Percentiles rank a stretch among this genome's conserved stretches.
These are phyloP conservation scores for Argopecten irradians DNA, from an alignment of 1,140 invertebrate genomes.

Conservation along the genomic window DNA sequence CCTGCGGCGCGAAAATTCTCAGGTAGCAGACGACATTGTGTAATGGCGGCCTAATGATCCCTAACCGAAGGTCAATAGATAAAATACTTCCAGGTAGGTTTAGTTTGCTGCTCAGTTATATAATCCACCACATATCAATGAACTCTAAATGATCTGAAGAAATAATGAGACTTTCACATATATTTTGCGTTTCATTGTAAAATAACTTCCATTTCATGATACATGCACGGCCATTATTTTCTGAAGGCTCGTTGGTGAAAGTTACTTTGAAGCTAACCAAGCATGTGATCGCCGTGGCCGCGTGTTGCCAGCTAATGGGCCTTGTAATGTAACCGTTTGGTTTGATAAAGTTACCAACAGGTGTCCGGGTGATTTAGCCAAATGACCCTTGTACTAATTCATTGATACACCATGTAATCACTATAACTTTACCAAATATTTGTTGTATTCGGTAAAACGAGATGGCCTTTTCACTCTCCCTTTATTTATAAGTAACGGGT, in stretches of 20 bases:
- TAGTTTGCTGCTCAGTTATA: too few species aligned
- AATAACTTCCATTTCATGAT: too few species aligned
- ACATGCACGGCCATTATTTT: too few species aligned
- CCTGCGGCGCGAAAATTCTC: not conserved
- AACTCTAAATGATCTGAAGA: too few species aligned
- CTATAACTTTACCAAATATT: not conserved
- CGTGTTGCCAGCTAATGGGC: not conserved
- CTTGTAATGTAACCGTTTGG: not conserved
- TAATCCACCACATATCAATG: too few species aligned
- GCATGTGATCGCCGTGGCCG: not conserved
- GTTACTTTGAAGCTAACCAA: not conserved
- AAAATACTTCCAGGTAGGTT: not conserved
- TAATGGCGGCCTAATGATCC: not conserved
- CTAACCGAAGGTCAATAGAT: not conserved
- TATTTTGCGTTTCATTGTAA: too few species aligned
- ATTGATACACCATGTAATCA: not conserved
- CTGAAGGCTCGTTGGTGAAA: not conserved
- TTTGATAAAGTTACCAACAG: not conserved
- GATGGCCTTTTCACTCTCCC: not conserved
- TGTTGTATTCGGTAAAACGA: not conserved
- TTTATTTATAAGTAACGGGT: not conserved
- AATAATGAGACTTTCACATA: too few species aligned
- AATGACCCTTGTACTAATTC: not conserved
- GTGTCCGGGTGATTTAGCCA: not conserved
- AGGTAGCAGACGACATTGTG: constrained; percentile 10